Evolutionary conservation across 1,140 invertebrate genomes (phyloP).

Genomic region (Pseudomyrmex gracilis): DNA sequence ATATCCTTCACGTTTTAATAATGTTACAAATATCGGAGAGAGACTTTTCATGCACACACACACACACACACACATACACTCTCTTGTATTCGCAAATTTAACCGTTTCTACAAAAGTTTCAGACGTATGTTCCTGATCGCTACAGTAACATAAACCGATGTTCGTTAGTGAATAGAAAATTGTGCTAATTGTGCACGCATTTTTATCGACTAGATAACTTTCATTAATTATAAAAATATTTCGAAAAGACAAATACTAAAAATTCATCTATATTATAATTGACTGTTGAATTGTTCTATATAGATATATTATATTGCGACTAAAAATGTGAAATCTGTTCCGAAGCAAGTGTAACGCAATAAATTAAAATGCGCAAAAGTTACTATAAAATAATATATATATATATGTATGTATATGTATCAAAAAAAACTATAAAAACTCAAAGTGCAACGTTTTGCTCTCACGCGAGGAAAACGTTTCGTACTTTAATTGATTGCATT

Average conservation of each 20-base stretch:
- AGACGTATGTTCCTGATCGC: constrained; percentile 51
- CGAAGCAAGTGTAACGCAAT: constrained; percentile 54
- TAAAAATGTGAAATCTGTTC: constrained; percentile 64
- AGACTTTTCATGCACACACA: no score
- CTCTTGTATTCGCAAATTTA: constrained; percentile 33
- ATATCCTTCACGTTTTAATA: constrained; percentile 24
- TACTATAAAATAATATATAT: constrained; percentile 39
- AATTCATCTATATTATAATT: constrained; percentile 65
- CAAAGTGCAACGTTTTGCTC: constrained; percentile 23
- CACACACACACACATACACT: no score
- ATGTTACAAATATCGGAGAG: neutral
- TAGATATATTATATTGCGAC: constrained; percentile 73
- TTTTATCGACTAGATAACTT: constrained; percentile 57
- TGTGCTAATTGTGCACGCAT: constrained; percentile 47
- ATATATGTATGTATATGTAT: constrained; percentile 2
- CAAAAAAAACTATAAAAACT: neutral
- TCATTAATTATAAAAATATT: constrained; percentile 62
- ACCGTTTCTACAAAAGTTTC: constrained; percentile 56
- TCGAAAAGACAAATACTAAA: constrained; percentile 53
- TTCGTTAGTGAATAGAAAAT: constrained; percentile 49
- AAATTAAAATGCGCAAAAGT: constrained; percentile 36
- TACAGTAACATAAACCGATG: constrained; percentile 15
- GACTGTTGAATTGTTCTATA: constrained; percentile 72
- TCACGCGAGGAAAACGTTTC: constrained; percentile 17
- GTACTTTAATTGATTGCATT: constrained; percentile 22